phyloP scores from a whole-genome alignment of 2,888 invertebrate genomes.

The Zaprionus lineosus region DNA sequence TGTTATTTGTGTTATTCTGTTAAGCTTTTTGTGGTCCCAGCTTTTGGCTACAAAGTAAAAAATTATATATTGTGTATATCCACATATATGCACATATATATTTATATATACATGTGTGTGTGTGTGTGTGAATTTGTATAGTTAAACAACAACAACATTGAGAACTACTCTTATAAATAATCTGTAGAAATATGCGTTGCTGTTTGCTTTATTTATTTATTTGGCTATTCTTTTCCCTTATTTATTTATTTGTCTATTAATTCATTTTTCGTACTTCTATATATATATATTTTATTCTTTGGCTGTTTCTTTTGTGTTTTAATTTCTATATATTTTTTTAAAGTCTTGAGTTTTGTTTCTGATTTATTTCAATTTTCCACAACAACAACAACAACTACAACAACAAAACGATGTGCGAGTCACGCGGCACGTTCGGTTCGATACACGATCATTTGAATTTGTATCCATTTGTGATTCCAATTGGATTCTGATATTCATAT shows the following conservation, averaged over 20 bases:
- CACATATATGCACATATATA: too few species aligned
- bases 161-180: slow-evolving; percentile 53
- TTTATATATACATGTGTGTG: not conserved
- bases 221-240: slow-evolving; percentile 17
- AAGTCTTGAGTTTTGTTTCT: slow-evolving; percentile 19
- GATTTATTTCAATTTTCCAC: slow-evolving; percentile 45
- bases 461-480: slow-evolving; percentile 16
- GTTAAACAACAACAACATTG: slow-evolving; percentile 23
- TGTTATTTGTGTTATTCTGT: slow-evolving; percentile 23
- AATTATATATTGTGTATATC: too few species aligned
- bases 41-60: slow-evolving; percentile 31
- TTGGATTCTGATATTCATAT: slow-evolving; percentile 36
- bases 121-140: too few species aligned
- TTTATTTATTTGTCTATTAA: not conserved
- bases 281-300: slow-evolving; percentile 6
- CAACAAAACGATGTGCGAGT: too few species aligned
- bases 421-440: too few species aligned
- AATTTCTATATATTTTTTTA: slow-evolving; percentile 17
- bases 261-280: not conserved
- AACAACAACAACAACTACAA: too few species aligned
- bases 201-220: slow-evolving; percentile 35
- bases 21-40: slow-evolving; percentile 44
- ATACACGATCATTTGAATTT: not conserved
- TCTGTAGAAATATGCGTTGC: slow-evolving; percentile 46
- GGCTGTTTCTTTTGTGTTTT: not conserved